These are phyloP conservation scores for Hydractinia symbiolongicarpus DNA, from an alignment of 30 jellyfish, hydroid and myxozoan species.

Conservation along the genomic window DNA sequence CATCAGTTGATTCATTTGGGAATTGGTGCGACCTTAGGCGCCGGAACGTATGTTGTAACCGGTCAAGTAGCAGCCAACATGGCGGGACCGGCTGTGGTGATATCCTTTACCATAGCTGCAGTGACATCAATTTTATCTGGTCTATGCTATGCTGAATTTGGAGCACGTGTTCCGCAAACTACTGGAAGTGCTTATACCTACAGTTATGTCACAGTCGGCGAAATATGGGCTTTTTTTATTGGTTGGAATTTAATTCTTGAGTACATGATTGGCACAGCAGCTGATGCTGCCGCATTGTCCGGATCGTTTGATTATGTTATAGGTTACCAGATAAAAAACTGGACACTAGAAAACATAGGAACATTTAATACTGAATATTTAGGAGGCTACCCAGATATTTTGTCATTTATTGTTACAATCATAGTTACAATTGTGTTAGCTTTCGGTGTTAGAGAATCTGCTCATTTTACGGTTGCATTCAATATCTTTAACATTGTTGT, in stretches of 20 bases:
- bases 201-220: conserved; percentile 99
- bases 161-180: conserved; percentile 97
- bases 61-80: conserved; percentile 99
- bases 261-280: conserved; percentile 99
- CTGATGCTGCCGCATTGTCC: conserved; percentile 99
- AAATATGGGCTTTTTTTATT: conserved; percentile 98
- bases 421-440: conserved; percentile 83
- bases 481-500: conserved; percentile 80
- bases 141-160: conserved; percentile 96
- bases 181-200: conserved; percentile 99
- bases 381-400: conserved; percentile 94
- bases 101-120: conserved; percentile 97
- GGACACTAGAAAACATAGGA: conserved; percentile 76
- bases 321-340: conserved; percentile 81
- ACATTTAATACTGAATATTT: conserved; percentile 67
- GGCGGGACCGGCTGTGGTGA: conserved; percentile 98
- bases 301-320: conserved; percentile 95
- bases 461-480: conserved; percentile 77
- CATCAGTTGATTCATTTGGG: conserved; percentile 88
- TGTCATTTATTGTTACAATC: conserved; percentile 79
- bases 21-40: conserved; percentile 99
- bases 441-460: conserved; percentile 93
- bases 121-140: conserved; percentile 96
- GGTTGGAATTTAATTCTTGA: conserved; percentile 98
- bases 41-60: conserved; percentile 98